Percentiles rank a stretch among this genome's conserved stretches.
phyloP scores from a whole-genome alignment of 1,140 invertebrate genomes.

The Hylaeus anthracinus region DNA sequence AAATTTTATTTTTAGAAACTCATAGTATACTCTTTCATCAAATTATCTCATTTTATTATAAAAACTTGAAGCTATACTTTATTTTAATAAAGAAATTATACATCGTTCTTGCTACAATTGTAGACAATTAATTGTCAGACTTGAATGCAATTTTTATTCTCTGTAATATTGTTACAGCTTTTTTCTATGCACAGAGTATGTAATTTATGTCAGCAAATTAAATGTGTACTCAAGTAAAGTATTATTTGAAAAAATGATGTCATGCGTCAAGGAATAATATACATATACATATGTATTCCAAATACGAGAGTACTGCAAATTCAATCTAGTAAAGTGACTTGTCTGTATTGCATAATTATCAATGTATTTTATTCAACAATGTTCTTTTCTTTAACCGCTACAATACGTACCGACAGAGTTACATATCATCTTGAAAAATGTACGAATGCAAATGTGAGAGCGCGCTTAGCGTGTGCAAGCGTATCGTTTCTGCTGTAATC shows the following conservation, averaged over 20 bases:
- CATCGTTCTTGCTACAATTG: background rate
- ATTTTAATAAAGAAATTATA: background rate
- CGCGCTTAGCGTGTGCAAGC: background rate
- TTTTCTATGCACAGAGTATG: background rate
- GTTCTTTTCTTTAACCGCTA: background rate
- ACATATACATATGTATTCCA: background rate
- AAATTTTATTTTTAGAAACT: background rate
- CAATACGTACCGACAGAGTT: background rate
- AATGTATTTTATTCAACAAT: background rate
- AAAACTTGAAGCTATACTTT: background rate
- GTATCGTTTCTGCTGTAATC: slow-evolving; percentile 31
- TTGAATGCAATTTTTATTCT: background rate
- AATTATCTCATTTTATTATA: background rate
- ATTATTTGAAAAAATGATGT: background rate
- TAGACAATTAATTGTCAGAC: background rate
- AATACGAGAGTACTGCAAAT: background rate
- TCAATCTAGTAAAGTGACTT: background rate
- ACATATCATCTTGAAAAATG: background rate
- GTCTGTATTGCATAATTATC: background rate
- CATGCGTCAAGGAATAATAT: background rate
- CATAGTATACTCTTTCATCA: background rate
- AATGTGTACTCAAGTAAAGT: too few species aligned
- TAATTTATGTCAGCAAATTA: background rate
- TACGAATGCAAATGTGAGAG: background rate
- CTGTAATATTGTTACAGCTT: background rate